A percentile compares a stretch with the other conserved stretches of the same genome.
Evolutionary conservation across 2,113 vertebrate species (phyloP).

Genomic region (Ondatra zibethicus): DNA sequence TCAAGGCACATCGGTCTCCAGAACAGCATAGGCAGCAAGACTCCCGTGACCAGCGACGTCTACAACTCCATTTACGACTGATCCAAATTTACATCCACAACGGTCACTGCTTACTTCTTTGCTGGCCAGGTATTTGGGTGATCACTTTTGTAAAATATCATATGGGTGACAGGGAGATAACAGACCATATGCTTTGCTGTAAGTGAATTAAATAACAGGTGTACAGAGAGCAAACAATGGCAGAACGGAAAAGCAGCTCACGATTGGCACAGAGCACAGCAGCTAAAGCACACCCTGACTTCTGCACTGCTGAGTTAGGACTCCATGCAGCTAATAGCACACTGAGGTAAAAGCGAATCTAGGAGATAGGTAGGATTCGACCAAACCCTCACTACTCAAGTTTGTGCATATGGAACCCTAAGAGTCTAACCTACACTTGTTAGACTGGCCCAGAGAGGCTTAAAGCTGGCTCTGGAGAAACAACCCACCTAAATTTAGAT

Average conservation of each 20-base stretch:
- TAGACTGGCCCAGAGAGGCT: neutral
- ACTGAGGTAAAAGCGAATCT: neutral
- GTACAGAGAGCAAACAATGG: neutral
- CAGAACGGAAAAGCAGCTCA: neutral
- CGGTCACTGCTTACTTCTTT: slow-evolving; percentile 18
- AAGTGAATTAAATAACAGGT: neutral
- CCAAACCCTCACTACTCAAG: neutral
- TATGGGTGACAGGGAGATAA: neutral
- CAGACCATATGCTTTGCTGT: neutral
- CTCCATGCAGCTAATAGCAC: neutral
- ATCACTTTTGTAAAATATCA: slow-evolving; percentile 38
- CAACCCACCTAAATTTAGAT: neutral
- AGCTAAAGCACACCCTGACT: neutral
- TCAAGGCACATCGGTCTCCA: neutral
- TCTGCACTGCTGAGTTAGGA: neutral
- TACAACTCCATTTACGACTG: neutral
- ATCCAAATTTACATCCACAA: neutral
- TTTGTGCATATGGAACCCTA: neutral
- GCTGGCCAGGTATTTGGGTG: neutral
- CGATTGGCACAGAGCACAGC: neutral
- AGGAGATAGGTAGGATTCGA: neutral
- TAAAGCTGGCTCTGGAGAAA: neutral
- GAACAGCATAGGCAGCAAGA: neutral
- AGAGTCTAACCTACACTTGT: neutral
- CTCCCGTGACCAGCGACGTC: neutral